These are phyloP conservation scores for Drosophila athabasca DNA, from an alignment of 1,140 invertebrate species.

Conservation along the genomic window DNA sequence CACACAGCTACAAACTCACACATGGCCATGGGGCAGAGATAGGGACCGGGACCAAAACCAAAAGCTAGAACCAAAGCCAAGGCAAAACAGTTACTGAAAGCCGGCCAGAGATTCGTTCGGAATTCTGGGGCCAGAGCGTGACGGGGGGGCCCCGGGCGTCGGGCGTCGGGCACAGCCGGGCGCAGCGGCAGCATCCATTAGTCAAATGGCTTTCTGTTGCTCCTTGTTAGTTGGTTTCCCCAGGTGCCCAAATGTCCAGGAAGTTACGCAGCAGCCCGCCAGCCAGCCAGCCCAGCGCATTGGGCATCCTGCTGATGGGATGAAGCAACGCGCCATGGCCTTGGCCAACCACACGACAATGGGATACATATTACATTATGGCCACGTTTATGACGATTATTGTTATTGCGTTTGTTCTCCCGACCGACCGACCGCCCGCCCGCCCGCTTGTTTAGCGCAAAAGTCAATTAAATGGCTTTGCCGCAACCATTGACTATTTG, in stretches of 20 bases:
- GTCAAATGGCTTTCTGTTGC: conserved; percentile 73
- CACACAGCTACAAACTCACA: not conserved
- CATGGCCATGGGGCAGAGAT: conserved; percentile 23
- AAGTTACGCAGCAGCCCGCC: conserved; percentile 1
- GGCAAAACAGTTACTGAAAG: conserved; percentile 65
- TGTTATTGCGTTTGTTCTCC: conserved; percentile 65
- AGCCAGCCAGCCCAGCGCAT: not conserved
- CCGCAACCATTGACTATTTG: conserved; percentile 41
- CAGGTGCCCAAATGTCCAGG: conserved; percentile 50
- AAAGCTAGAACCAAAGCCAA: conserved; percentile 65
- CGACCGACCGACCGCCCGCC: too few relatives aligned
- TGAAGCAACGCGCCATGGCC: not conserved
- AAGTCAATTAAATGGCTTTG: conserved; percentile 76
- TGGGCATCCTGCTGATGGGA: not conserved
- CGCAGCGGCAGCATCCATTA: conserved; percentile 64
- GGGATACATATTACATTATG: conserved; percentile 53
- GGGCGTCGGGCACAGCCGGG: not conserved
- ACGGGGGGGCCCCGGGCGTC: not conserved
- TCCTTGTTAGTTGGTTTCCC: conserved; percentile 48
- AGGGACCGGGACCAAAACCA: conserved; percentile 16
- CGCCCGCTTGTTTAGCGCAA: conserved; percentile 42
- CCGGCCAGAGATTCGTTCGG: conserved; percentile 51
- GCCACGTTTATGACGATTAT: conserved; percentile 75
- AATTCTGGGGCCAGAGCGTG: conserved; percentile 2
- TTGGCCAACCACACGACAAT: conserved; percentile 24